A percentile compares a stretch with the other conserved stretches of the same genome.
Evolutionary conservation across 2,113 vertebrate genomes (phyloP).

Genomic region (Onychorhynchus coronatus): DNA sequence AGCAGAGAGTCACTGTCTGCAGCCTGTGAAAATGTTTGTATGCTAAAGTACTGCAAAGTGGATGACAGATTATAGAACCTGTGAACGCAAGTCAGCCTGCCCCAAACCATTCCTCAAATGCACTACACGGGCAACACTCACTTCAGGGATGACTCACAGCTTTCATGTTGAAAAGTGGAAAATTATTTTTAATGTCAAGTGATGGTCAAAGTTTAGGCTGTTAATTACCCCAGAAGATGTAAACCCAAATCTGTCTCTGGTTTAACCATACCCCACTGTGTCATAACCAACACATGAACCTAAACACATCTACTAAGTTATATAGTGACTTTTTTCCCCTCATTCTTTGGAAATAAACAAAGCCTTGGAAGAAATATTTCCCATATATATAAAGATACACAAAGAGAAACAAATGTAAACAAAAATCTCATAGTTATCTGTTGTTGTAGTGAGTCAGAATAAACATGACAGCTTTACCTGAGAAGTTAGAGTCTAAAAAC

Average conservation of each 20-base stretch:
- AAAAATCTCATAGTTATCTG: slow-evolving; percentile 50
- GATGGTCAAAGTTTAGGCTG: not conserved
- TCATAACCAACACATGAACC: not conserved
- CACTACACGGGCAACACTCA: not conserved
- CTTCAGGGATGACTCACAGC: not conserved
- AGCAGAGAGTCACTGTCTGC: not conserved
- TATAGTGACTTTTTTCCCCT: not conserved
- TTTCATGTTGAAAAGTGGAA: slow-evolving; percentile 17
- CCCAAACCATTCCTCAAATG: slow-evolving; percentile 42
- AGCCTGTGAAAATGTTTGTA: slow-evolving; percentile 1
- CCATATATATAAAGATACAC: slow-evolving; percentile 12
- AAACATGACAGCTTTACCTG: slow-evolving; percentile 70
- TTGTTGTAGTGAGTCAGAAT: slow-evolving; percentile 48
- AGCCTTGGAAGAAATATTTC: not conserved
- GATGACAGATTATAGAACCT: slow-evolving; percentile 40
- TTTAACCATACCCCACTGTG: not conserved
- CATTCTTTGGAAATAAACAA: slow-evolving; percentile 2
- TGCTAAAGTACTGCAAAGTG: not conserved
- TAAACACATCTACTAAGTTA: not conserved
- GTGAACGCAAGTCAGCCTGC: not conserved
- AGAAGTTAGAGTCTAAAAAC: slow-evolving; percentile 62
- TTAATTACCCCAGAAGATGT: not conserved
- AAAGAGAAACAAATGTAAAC: slow-evolving; percentile 41
- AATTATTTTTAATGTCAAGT: not conserved
- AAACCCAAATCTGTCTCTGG: not conserved